A percentile compares a stretch with the other conserved stretches of the same genome.
These are phyloP conservation scores for Andrena hattorfiana DNA, from an alignment of 2,888 invertebrate species.

Conservation along the genomic window DNA sequence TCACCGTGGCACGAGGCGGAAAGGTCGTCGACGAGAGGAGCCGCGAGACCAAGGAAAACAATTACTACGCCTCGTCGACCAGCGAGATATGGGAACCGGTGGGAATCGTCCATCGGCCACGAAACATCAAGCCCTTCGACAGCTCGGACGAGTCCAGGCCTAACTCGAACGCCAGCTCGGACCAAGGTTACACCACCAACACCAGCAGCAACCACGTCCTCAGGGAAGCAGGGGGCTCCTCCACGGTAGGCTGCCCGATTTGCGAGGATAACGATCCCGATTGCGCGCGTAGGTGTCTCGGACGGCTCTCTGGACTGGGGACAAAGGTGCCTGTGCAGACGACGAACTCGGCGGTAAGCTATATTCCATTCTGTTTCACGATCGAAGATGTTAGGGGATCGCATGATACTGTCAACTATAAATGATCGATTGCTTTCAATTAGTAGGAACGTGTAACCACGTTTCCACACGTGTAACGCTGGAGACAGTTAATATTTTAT, in stretches of 20 bases:
- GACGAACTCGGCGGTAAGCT: constrained; percentile 83
- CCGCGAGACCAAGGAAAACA: constrained; percentile 90
- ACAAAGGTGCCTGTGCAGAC: constrained; percentile 76
- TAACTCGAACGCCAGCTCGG: constrained; percentile 83
- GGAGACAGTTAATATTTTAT: no score
- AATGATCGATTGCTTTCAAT: no score
- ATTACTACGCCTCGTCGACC: constrained; percentile 89
- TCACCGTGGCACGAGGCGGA: constrained; percentile 89
- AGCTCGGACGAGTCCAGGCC: constrained; percentile 83
- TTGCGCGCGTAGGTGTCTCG: constrained; percentile 78
- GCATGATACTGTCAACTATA: not conserved
- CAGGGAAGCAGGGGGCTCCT: constrained; percentile 77
- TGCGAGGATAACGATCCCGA: constrained; percentile 77
- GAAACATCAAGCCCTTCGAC: constrained; percentile 82
- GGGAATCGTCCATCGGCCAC: constrained; percentile 81
- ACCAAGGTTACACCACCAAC: constrained; percentile 83
- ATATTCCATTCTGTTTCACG: not conserved
- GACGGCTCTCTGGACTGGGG: constrained; percentile 76
- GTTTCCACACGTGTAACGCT: no score
- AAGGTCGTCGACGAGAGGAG: constrained; percentile 90
- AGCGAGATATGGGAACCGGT: constrained; percentile 89
- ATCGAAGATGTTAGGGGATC: not conserved
- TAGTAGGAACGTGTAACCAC: no score
- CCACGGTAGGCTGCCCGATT: constrained; percentile 74
- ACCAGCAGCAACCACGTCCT: constrained; percentile 81